A percentile compares a stretch with the other conserved stretches of the same genome.
These are phyloP conservation scores for Geococcyx californianus DNA, from an alignment of 2,113 vertebrate genomes.

Conservation along the genomic window DNA sequence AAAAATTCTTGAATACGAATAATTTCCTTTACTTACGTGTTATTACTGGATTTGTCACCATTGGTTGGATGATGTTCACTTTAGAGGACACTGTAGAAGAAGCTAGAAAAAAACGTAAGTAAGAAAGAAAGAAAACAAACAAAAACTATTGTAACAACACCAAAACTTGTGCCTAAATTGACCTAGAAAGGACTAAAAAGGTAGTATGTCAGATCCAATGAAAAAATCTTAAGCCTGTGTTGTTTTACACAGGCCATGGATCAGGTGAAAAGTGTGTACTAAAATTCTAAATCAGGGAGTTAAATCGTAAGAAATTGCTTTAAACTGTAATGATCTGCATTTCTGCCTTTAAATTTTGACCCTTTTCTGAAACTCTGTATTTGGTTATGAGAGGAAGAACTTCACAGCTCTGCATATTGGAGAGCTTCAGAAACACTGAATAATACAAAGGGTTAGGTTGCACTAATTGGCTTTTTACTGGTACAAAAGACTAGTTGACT, in stretches of 20 bases:
- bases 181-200: background rate
- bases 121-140: background rate
- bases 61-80: conserved; percentile 34
- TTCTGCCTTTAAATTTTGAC: background rate
- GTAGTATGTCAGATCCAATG: background rate
- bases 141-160: background rate
- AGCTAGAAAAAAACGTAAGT: background rate
- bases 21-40: conserved; percentile 38
- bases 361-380: background rate
- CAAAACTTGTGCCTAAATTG: background rate
- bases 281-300: background rate
- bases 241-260: background rate
- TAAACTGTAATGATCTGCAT: background rate
- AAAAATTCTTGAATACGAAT: background rate
- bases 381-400: background rate
- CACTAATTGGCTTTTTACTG: background rate
- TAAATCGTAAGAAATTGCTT: background rate
- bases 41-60: conserved; percentile 34
- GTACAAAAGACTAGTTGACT: background rate
- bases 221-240: background rate
- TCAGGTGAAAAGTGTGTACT: background rate
- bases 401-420: background rate
- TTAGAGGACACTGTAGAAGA: background rate
- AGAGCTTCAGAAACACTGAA: background rate
- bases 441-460: background rate